These are phyloP conservation scores for Cirrhinus mrigala DNA, from an alignment of 2,797 vertebrate species.

Conservation along the genomic window DNA sequence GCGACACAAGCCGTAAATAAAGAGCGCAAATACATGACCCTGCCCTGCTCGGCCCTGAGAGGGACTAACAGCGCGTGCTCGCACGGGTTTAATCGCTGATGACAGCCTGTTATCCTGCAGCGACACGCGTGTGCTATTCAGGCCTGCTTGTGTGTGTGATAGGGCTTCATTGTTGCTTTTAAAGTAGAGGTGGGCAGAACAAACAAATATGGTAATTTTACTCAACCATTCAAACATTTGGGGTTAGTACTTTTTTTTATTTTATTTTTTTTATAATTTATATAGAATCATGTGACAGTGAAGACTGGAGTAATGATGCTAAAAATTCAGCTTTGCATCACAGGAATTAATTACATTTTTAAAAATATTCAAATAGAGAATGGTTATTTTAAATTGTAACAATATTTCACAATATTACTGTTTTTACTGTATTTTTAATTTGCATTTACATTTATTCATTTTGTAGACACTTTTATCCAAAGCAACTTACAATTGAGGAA, in stretches of 20 bases:
- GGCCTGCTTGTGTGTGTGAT: conserved; percentile 38
- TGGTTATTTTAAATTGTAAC: background rate
- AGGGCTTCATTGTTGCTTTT: conserved; percentile 23
- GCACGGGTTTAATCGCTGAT: conserved; percentile 64
- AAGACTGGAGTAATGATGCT: background rate
- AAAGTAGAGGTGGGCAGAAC: background rate
- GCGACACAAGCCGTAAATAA: conserved; percentile 74
- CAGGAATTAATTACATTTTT: background rate
- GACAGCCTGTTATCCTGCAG: conserved; percentile 70
- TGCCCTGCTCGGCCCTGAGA: conserved; percentile 54
- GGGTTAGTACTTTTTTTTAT: background rate
- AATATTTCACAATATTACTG: background rate
- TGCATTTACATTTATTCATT: too few species aligned
- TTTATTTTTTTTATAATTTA: background rate
- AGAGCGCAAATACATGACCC: conserved; percentile 68
- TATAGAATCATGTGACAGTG: background rate
- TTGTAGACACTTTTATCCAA: too few species aligned
- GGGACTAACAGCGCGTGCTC: conserved; percentile 55
- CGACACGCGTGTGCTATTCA: conserved; percentile 11
- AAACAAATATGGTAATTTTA: background rate
- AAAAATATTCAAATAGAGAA: background rate
- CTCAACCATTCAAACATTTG: background rate
- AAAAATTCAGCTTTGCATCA: background rate
- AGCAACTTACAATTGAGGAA: too few species aligned
- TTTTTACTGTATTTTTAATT: background rate